These are phyloP conservation scores for Phoebastria nigripes DNA, from an alignment of 2,797 vertebrate genomes.

Conservation along the genomic window DNA sequence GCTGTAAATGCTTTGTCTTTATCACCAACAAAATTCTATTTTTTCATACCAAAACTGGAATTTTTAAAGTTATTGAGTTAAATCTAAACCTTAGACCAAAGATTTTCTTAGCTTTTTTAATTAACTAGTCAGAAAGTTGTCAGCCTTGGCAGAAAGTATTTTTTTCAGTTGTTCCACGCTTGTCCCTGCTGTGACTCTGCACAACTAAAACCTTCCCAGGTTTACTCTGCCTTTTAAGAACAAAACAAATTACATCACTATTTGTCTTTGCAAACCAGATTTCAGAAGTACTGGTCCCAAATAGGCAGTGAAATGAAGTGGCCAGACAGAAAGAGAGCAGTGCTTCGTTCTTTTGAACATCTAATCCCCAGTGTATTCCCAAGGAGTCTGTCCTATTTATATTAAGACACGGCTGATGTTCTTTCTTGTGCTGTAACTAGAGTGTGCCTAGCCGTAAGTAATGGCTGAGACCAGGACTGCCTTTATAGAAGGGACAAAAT, in stretches of 20 bases:
- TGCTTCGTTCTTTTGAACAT: constrained; percentile 14
- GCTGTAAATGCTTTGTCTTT: background rate
- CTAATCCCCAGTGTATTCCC: background rate
- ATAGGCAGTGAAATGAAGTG: background rate
- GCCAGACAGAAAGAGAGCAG: background rate
- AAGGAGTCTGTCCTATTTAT: constrained; percentile 26
- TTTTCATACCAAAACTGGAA: background rate
- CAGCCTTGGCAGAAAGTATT: background rate
- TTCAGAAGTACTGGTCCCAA: background rate
- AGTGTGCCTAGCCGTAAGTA: background rate
- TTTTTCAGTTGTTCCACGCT: background rate
- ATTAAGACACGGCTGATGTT: background rate
- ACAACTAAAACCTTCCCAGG: background rate
- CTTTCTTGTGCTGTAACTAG: background rate
- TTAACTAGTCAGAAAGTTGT: background rate
- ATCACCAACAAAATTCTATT: background rate
- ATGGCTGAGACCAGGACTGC: background rate
- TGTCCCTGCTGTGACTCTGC: background rate
- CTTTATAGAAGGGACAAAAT: background rate
- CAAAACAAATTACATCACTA: background rate
- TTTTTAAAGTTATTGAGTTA: background rate
- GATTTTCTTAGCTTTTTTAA: background rate
- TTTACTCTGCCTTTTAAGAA: background rate
- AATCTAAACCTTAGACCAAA: background rate
- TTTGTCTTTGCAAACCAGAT: background rate